Conservation (phyloP, 2,113 vertebrate species). For the Myotis lucifugus region DNA sequence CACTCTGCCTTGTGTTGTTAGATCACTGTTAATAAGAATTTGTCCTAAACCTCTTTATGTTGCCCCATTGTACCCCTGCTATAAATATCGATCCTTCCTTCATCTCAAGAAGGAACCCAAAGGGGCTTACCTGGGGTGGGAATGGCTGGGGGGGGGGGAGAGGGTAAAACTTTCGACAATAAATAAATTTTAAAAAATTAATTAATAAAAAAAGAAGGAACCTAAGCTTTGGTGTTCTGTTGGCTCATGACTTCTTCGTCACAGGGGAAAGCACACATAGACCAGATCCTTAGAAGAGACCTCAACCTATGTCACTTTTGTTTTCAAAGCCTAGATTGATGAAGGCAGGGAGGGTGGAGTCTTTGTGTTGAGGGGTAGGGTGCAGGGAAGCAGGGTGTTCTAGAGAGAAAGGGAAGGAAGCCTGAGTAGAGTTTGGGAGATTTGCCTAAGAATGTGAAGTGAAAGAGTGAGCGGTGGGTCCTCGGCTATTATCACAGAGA, state of each 20-base stretch:
- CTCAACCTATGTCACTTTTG: not conserved
- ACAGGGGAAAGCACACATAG: not conserved
- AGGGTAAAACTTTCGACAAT: too few species aligned
- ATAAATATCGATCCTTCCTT: not conserved
- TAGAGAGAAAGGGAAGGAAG: not conserved
- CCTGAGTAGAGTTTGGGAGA: not conserved
- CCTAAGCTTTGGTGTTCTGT: not conserved
- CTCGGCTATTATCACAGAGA: not conserved
- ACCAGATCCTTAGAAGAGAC: not conserved
- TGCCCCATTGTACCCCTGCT: too few species aligned
- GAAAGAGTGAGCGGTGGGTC: not conserved
- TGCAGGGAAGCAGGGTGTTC: not conserved
- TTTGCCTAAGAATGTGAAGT: not conserved
- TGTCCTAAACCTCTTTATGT: not conserved
- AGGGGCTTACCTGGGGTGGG: too few species aligned
- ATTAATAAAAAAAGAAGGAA: too few species aligned
- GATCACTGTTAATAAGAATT: not conserved
- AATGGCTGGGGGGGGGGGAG: too few species aligned
- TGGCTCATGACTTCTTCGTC: not conserved
- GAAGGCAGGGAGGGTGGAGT: not conserved
- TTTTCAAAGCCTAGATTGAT: not conserved
- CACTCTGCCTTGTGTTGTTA: not conserved
- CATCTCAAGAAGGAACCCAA: not conserved
- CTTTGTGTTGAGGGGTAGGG: not conserved
- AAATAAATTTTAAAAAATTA: too few species aligned